Evolutionary conservation across 2,113 vertebrate genomes (phyloP).

Genomic region (Elephas maximus): DNA sequence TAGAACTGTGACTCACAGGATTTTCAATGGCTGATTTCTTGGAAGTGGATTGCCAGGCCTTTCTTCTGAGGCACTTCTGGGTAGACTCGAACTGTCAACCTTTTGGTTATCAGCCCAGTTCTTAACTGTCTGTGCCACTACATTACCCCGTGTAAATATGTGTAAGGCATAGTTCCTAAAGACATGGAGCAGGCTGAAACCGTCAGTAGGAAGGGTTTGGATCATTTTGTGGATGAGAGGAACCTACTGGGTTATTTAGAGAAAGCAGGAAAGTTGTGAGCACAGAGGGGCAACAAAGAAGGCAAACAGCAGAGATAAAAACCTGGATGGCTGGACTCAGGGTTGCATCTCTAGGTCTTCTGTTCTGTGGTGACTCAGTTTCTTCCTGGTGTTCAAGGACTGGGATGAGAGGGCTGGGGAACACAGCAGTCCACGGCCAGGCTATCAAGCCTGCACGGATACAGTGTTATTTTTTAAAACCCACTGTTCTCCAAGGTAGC

Average conservation of each 20-base stretch:
- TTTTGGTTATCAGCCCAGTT: too few species aligned
- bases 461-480: background rate
- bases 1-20: background rate
- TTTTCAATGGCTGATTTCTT: background rate
- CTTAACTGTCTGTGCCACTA: background rate
- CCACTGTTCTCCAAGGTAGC: background rate
- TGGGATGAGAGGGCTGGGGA: background rate
- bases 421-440: background rate
- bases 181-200: background rate
- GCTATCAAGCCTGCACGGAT: background rate
- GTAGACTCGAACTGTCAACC: background rate
- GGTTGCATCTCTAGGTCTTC: background rate
- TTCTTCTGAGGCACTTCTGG: background rate
- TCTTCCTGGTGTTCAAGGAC: slow-evolving; percentile 8
- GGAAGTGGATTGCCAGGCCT: background rate
- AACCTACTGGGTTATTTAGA: slow-evolving; percentile 10
- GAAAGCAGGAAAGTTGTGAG: background rate
- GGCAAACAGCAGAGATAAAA: slow-evolving; percentile 18
- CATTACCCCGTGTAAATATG: background rate
- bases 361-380: background rate
- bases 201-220: background rate
- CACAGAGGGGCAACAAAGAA: background rate
- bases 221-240: slow-evolving; percentile 32
- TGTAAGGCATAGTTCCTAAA: slow-evolving; percentile 32
- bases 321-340: background rate